phyloP scores from a whole-genome alignment of 2,797 vertebrate genomes.

The Hoplostethus mediterraneus region DNA sequence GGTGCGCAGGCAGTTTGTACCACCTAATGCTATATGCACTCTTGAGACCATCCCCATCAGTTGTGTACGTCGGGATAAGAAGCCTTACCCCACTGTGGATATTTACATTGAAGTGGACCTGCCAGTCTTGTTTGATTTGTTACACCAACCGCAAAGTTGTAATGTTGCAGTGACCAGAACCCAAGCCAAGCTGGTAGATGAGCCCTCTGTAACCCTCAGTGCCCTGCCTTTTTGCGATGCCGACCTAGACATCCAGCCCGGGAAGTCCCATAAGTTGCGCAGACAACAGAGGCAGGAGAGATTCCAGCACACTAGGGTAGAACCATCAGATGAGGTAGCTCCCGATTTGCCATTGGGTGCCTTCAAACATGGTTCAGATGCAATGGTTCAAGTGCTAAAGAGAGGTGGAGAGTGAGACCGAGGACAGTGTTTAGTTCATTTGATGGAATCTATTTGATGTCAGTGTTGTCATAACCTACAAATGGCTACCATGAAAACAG shows the following conservation, averaged over 20 bases:
- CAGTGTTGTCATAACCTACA: no score
- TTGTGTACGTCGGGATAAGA: slow-evolving; percentile 16
- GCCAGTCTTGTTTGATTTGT: neutral
- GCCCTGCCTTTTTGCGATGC: slow-evolving; percentile 14
- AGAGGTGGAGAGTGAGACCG: no score
- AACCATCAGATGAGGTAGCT: neutral
- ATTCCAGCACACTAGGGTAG: neutral
- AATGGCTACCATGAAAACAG: no score
- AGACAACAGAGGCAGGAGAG: slow-evolving; percentile 4
- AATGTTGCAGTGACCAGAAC: neutral
- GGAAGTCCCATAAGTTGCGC: slow-evolving; percentile 6
- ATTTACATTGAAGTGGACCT: slow-evolving; percentile 1
- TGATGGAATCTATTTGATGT: no score
- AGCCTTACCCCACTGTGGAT: slow-evolving; percentile 2
- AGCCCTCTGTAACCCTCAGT: neutral
- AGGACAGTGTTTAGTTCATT: no score
- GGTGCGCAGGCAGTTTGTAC: neutral
- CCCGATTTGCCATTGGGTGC: slow-evolving; percentile 1
- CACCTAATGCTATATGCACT: neutral
- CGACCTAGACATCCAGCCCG: neutral
- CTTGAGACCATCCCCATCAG: neutral
- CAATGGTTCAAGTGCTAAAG: slow-evolving; percentile 13
- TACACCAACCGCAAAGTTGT: neutral
- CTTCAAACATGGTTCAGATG: slow-evolving; percentile 9
- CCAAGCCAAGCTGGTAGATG: slow-evolving; percentile 2